Base-by-base conservation (phyloP, 1,140 invertebrate genomes). In the Sitophilus oryzae region DNA sequence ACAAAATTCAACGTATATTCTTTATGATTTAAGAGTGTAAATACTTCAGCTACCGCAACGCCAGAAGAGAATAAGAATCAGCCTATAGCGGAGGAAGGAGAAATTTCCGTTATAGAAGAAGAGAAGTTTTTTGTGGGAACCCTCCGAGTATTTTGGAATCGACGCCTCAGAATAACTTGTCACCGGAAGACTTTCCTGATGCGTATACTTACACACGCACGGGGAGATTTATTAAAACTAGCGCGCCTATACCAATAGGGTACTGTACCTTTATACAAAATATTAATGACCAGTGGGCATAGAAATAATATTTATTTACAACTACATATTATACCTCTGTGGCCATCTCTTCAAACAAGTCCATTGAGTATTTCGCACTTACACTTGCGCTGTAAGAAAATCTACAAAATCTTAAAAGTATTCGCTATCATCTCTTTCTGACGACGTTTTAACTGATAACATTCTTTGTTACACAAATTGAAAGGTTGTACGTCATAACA, bases 231-330 rank as follows among this genome's bases (percentile, higher is more conserved):
- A 56, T 76, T 8, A 73, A 74, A 59, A 67, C 74, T 54, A 84
- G 82, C 0, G 80, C 82, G 63, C 83, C 83, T 0, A 85, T 86
- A 59, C 83, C 83, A 10, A 85, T 85, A 56, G 82, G 82, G 73
- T 82, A 71, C 72, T n/a, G n/a, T n/a, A 67, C 35, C 30, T 15
- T 35, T 3, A 8, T 43, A 23, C 35, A 16, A 43, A 34, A 3
- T 20, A 19, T 52, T 6, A 30, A 30, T 35, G n/a, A n/a, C n/a
- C n/a, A n/a, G n/a, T n/a, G n/a, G n/a, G n/a, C n/a, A n/a, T n/a
- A n/a, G n/a, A n/a, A n/a, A n/a, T n/a, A n/a, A n/a, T n/a, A n/a
- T n/a, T n/a, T n/a, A n/a, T n/a, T n/a, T n/a, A n/a, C n/a, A n/a
- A n/a, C n/a, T n/a, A n/a, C n/a, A n/a, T n/a, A n/a, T n/a, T n/a